phyloP scores from a whole-genome alignment of 1,140 invertebrate genomes.

The Listronotus oregonensis region DNA sequence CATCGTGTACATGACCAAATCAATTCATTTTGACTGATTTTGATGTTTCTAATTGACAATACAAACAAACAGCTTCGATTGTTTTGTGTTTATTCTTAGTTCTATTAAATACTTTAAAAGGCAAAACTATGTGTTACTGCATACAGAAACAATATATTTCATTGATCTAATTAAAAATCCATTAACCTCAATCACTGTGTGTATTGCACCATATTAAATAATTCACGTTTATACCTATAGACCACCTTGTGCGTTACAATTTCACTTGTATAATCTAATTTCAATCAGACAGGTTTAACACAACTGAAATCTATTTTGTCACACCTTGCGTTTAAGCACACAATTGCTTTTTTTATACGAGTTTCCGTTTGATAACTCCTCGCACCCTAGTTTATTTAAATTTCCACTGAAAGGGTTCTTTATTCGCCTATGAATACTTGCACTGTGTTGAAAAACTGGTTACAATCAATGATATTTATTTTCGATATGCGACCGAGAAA shows the following conservation, averaged over 20 bases:
- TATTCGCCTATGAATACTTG: slow-evolving; percentile 13
- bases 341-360: slow-evolving; percentile 4
- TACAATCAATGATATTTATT: slow-evolving; percentile 11
- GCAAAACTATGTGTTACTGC: too few relatives aligned
- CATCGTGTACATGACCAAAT: too few relatives aligned
- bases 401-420: slow-evolving; percentile 17
- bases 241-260: slow-evolving; percentile 17
- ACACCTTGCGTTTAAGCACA: slow-evolving; percentile 17
- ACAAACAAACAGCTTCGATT: too few relatives aligned
- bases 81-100: too few relatives aligned
- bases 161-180: slow-evolving; percentile 5
- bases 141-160: too few relatives aligned
- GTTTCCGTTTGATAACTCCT: slow-evolving; percentile 17
- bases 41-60: too few relatives aligned
- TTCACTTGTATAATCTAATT: slow-evolving; percentile 23
- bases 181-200: background rate
- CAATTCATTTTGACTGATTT: too few relatives aligned
- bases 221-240: background rate
- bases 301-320: slow-evolving; percentile 19
- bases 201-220: slow-evolving; percentile 3
- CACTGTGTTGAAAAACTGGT: slow-evolving; percentile 13
- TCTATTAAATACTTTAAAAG: too few relatives aligned
- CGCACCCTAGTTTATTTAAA: slow-evolving; percentile 17
- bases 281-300: slow-evolving; percentile 19
- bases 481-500: slow-evolving; percentile 12